A percentile compares a stretch with the other conserved stretches of the same genome.
These are phyloP conservation scores for Helleia helle DNA, from an alignment of 2,888 invertebrate species.

Conservation along the genomic window DNA sequence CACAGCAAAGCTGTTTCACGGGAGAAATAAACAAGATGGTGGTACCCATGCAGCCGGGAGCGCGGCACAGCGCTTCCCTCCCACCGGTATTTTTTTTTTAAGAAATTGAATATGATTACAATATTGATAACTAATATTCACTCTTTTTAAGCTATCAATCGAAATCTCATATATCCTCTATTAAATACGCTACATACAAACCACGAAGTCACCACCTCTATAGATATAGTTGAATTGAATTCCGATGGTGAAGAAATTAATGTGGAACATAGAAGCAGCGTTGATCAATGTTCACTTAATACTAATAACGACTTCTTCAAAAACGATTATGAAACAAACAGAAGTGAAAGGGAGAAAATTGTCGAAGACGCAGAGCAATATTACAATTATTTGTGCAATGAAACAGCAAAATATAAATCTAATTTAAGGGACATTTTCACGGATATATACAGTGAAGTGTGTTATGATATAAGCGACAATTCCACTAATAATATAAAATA, in stretches of 20 bases:
- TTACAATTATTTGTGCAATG: neutral
- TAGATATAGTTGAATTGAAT: slow-evolving; percentile 47
- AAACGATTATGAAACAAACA: slow-evolving; percentile 29
- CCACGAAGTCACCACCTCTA: slow-evolving; percentile 18
- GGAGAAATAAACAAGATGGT: too few relatives aligned
- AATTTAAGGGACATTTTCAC: neutral
- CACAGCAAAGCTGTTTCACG: too few relatives aligned
- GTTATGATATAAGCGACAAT: neutral
- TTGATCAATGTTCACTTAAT: slow-evolving; percentile 16
- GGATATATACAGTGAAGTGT: neutral
- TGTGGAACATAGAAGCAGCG: neutral
- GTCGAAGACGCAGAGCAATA: slow-evolving; percentile 9
- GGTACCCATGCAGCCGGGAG: too few relatives aligned
- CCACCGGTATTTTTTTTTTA: too few relatives aligned
- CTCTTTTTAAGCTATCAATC: slow-evolving; percentile 22
- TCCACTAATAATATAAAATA: neutral
- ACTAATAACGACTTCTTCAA: slow-evolving; percentile 11
- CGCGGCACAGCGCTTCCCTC: too few relatives aligned
- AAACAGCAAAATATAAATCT: neutral
- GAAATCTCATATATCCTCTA: slow-evolving; percentile 19
- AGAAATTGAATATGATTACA: too few relatives aligned
- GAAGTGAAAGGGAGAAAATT: slow-evolving; percentile 32
- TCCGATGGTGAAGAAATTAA: slow-evolving; percentile 22
- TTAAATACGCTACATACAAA: slow-evolving; percentile 8
- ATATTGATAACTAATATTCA: too few relatives aligned